Base-by-base conservation (phyloP, 2,888 invertebrate genomes). In the Antitype chi region DNA sequence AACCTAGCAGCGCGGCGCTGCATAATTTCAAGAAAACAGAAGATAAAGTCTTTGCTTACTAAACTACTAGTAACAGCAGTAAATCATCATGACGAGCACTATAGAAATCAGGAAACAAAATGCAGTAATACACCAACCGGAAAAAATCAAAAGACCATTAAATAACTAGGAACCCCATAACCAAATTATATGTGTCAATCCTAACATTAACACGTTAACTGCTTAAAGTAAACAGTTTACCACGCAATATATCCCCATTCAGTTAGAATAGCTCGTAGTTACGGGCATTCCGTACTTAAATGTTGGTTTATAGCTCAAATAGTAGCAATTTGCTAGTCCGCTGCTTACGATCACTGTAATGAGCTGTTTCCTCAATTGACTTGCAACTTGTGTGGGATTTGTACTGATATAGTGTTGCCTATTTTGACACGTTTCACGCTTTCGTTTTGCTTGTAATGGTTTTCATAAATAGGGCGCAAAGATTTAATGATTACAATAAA, bases 321-420 rank as follows among this genome's bases (percentile, higher is more conserved):
- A 82, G 70, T 76, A 81, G 68, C 85, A 86, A 88, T 86, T 88
- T 86, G 63, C 85, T 86, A 84, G 88, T 81, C 83, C 78, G 52
- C 74, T 87, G 83, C 79, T 88, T 88, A 80, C 85, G 75, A 78
- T 57, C 72, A 53, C 63, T 73, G 66, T 87, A 87, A 87, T 86
- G 79, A 87, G 83, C 74, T 68, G 74, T 88, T 87, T 87, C 87
- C 88, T 86, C 84, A 88, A 88, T 87, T 77, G 78, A 75, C 32
- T 78, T 66, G 68, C 81, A 71, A 76, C 85, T 86, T 85, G 81
- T 78, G 82, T 77, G 85, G 78, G 86, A 86, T 84, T 82, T 71
- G 62, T 66, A 23, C 43, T 53, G 53, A 49, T 72, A 17, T 63
- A 43, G 70, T 53, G 63, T 69, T 20, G 23, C 38, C 43, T 74